Evolutionary conservation across 2,888 invertebrate genomes (phyloP).

Genomic region (Acronicta psi): DNA sequence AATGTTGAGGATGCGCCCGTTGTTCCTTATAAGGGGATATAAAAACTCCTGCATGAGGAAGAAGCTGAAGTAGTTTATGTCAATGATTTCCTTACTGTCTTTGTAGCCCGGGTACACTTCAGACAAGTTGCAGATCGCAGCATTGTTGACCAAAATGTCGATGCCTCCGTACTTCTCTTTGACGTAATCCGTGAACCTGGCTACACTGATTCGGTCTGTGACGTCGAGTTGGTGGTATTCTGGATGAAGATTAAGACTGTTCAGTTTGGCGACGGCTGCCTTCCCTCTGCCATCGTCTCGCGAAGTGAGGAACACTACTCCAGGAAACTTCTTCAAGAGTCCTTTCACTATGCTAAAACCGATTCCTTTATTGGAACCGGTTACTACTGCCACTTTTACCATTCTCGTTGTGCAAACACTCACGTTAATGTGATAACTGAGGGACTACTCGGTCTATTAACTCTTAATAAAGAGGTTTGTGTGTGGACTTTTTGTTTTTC

Average conservation of each 20-base stretch:
- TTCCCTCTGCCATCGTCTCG: slow-evolving; percentile 68
- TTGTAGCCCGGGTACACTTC: slow-evolving; percentile 52
- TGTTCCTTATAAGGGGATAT: slow-evolving; percentile 91
- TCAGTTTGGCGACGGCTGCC: slow-evolving; percentile 63
- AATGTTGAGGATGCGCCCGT: slow-evolving; percentile 92
- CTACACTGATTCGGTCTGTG: slow-evolving; percentile 81
- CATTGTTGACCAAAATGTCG: slow-evolving; percentile 94
- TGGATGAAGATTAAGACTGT: slow-evolving; percentile 55
- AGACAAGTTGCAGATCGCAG: slow-evolving; percentile 89
- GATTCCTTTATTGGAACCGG: slow-evolving; percentile 91
- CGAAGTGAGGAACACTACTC: slow-evolving; percentile 87
- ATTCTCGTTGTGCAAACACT: slow-evolving; percentile 20
- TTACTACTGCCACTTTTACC: slow-evolving; percentile 79
- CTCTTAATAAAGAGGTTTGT: slow-evolving; percentile 8
- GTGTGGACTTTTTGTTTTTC: slow-evolving; percentile 4
- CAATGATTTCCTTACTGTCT: slow-evolving; percentile 89
- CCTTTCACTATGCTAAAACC: slow-evolving; percentile 90
- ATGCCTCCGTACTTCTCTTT: slow-evolving; percentile 90
- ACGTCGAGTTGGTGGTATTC: slow-evolving; percentile 58
- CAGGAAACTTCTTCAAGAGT: slow-evolving; percentile 89
- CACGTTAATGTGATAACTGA: slow-evolving; percentile 11
- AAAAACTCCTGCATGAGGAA: slow-evolving; percentile 90
- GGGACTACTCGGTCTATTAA: slow-evolving; percentile 15
- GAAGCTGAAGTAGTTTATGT: slow-evolving; percentile 91
- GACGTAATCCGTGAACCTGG: slow-evolving; percentile 87